Evolutionary conservation across 2,113 vertebrate genomes (phyloP).

Genomic region (Canis aureus): DNA sequence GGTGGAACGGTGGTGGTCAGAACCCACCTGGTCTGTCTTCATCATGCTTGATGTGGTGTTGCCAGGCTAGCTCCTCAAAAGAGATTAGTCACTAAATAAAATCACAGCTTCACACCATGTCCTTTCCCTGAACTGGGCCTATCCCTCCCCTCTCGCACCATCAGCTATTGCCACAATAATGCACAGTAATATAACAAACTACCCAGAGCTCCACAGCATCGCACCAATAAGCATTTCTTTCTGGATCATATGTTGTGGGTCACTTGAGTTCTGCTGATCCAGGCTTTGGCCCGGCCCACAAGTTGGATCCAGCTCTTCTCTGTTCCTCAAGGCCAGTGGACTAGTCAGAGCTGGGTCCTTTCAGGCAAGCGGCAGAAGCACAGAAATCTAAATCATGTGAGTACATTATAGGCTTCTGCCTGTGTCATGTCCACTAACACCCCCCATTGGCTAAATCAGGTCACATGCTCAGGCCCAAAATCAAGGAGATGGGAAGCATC

Average conservation of each 20-base stretch:
- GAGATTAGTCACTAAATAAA: not conserved
- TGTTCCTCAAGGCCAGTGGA: not conserved
- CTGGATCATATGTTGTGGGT: not conserved
- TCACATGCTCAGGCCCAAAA: not conserved
- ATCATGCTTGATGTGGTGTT: accelerated
- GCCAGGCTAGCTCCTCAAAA: not conserved
- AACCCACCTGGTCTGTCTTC: not conserved
- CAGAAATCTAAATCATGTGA: accelerated
- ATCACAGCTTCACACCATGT: accelerated
- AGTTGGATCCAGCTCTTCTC: not conserved
- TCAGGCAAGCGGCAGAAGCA: not conserved
- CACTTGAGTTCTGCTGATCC: not conserved
- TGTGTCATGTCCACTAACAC: too few relatives aligned
- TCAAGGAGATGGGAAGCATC: not conserved
- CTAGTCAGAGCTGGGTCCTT: not conserved
- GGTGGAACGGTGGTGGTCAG: not conserved
- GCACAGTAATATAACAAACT: not conserved
- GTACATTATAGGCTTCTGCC: not conserved
- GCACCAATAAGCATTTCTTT: not conserved
- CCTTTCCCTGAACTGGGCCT: not conserved
- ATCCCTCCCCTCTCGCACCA: too few relatives aligned
- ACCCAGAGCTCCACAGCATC: not conserved
- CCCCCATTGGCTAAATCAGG: not conserved
- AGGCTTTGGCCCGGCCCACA: too few relatives aligned
- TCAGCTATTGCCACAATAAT: not conserved